A percentile compares a stretch with the other conserved stretches of the same genome.
These are phyloP conservation scores for Nymphicus hollandicus DNA, from an alignment of 2,113 vertebrate species.

Conservation along the genomic window DNA sequence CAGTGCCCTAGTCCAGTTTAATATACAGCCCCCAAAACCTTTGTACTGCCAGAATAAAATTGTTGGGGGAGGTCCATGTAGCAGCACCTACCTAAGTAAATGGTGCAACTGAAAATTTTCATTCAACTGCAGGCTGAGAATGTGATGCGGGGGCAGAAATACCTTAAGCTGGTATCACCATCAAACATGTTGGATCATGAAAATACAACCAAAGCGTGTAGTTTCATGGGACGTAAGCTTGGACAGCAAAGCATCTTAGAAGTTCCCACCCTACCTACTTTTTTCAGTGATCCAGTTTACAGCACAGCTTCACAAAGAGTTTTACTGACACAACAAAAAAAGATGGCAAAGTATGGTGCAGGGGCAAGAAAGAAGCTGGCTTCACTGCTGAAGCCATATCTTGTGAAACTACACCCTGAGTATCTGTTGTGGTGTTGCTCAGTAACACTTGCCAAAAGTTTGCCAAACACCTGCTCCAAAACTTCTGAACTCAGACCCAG, in stretches of 20 bases:
- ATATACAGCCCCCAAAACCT: neutral
- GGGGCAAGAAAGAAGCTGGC: neutral
- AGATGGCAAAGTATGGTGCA: neutral
- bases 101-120: neutral
- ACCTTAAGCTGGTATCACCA: neutral
- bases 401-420: neutral
- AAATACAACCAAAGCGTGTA: conserved; percentile 25
- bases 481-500: neutral
- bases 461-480: neutral
- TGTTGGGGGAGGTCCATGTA: neutral
- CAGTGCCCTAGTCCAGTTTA: neutral
- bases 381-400: neutral
- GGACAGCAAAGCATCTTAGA: conserved; percentile 7
- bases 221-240: neutral
- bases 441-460: neutral
- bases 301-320: neutral
- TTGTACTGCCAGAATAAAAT: accelerated
- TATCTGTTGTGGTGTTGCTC: neutral
- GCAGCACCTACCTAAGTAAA: neutral
- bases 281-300: neutral
- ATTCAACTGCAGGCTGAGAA: neutral
- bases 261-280: conserved; percentile 15
- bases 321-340: conserved; percentile 47
- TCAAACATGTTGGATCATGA: conserved; percentile 27
- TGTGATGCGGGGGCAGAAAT: neutral